Conservation (phyloP, 2,888 invertebrate species). For the Oscheius onirici region DNA sequence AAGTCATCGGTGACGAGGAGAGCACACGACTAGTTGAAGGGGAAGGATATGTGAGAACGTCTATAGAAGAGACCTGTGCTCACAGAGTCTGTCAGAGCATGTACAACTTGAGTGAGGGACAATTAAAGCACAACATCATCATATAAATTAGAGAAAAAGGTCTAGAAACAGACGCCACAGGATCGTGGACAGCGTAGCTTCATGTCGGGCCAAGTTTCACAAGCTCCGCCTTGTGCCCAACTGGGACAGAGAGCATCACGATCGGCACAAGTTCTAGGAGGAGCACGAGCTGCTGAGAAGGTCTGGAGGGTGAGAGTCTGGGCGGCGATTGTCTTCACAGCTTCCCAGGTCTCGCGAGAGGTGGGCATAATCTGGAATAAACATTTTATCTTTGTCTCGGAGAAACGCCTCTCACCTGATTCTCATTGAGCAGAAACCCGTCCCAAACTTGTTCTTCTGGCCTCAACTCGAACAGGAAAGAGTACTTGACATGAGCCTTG, state of each 20-base stretch:
- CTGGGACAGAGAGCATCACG: slow-evolving; percentile 65
- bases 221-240: slow-evolving; percentile 69
- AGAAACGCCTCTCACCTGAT: slow-evolving; percentile 49
- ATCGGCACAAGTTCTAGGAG: slow-evolving; percentile 54
- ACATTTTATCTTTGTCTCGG: no score
- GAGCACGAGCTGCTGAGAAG: slow-evolving; percentile 39
- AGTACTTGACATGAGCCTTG: slow-evolving; percentile 68
- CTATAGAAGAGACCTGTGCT: slow-evolving; percentile 4
- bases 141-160: no score
- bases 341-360: slow-evolving; percentile 70
- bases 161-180: slow-evolving; percentile 59
- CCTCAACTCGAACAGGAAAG: slow-evolving; percentile 69
- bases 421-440: slow-evolving; percentile 69
- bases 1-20: slow-evolving; percentile 24
- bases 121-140: slow-evolving; percentile 26
- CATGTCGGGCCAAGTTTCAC: slow-evolving; percentile 67
- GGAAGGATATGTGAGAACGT: slow-evolving; percentile 22
- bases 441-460: slow-evolving; percentile 71
- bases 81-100: neutral
- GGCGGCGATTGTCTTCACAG: slow-evolving; percentile 68
- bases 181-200: slow-evolving; percentile 61
- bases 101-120: neutral
- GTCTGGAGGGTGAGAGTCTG: slow-evolving; percentile 54
- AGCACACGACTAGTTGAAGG: slow-evolving; percentile 19
- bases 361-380: slow-evolving; percentile 67